These are phyloP conservation scores for Pomacea maculata DNA, from an alignment of 1,140 invertebrate genomes.

Conservation along the genomic window DNA sequence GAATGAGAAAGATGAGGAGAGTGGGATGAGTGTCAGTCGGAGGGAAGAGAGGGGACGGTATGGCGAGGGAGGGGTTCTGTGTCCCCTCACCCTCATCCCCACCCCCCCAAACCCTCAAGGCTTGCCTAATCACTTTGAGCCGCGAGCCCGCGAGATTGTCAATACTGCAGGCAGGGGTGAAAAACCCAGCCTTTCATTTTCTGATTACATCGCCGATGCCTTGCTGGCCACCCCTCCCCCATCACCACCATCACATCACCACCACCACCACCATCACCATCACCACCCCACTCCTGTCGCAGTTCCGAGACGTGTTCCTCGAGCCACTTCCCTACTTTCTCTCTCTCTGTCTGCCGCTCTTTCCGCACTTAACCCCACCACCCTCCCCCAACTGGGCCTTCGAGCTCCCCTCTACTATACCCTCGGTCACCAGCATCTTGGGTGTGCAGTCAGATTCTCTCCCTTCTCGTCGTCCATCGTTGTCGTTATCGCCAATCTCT, in stretches of 20 bases:
- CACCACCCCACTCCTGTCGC: too few species aligned
- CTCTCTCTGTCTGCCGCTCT: background rate
- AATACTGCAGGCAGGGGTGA: background rate
- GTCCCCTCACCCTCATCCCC: too few species aligned
- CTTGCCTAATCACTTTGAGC: conserved; percentile 7
- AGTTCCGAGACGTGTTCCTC: too few species aligned
- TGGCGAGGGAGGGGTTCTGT: too few species aligned
- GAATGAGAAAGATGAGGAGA: too few species aligned
- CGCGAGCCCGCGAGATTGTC: background rate
- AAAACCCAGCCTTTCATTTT: conserved; percentile 10
- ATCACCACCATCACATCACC: too few species aligned
- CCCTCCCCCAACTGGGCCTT: too few species aligned
- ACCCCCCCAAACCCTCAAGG: background rate
- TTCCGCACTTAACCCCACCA: background rate
- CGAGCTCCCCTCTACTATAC: too few species aligned
- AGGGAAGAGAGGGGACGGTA: background rate
- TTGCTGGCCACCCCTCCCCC: background rate
- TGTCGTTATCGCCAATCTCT: background rate
- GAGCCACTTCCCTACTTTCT: background rate
- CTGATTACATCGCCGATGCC: conserved; percentile 4
- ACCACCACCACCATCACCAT: too few species aligned
- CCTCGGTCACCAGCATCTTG: too few species aligned
- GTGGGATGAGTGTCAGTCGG: background rate
- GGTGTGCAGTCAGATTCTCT: too few species aligned
- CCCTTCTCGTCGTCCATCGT: too few species aligned